These are phyloP conservation scores for Coccyzus lansbergi DNA, from an alignment of 2,797 vertebrate genomes.

Conservation along the genomic window DNA sequence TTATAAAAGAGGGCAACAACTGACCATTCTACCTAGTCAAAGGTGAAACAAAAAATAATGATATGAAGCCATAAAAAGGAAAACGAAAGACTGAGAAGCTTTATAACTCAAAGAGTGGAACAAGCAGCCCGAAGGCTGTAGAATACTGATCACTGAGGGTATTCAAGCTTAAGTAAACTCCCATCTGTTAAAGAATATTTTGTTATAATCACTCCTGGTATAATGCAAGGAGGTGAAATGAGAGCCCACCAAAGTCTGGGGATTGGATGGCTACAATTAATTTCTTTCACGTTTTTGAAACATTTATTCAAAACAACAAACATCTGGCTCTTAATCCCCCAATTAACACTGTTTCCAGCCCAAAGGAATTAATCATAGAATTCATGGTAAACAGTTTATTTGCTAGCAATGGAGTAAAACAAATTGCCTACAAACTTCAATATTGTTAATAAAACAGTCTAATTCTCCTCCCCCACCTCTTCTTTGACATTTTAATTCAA, in stretches of 20 bases:
- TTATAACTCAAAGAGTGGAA: not conserved
- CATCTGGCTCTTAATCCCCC: slow-evolving; percentile 57
- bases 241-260: not conserved
- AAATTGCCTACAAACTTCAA: slow-evolving; percentile 36
- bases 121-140: not conserved
- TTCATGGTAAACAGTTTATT: slow-evolving; percentile 1
- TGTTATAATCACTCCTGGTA: not conserved
- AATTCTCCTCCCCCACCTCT: not conserved
- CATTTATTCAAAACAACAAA: slow-evolving; percentile 46
- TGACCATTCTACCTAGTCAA: not conserved
- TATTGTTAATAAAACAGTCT: not conserved
- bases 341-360: slow-evolving; percentile 50
- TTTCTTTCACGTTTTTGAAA: not conserved
- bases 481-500: not conserved
- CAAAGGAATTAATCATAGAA: slow-evolving; percentile 45
- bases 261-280: not conserved
- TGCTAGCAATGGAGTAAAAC: slow-evolving; percentile 31
- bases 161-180: slow-evolving; percentile 38
- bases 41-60: not conserved
- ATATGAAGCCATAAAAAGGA: not conserved
- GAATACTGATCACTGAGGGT: not conserved
- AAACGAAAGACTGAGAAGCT: not conserved
- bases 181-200: slow-evolving; percentile 9
- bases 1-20: not conserved
- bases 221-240: not conserved